These are phyloP conservation scores for Eledona agricola DNA, from an alignment of 2,888 invertebrate genomes.

Conservation along the genomic window DNA sequence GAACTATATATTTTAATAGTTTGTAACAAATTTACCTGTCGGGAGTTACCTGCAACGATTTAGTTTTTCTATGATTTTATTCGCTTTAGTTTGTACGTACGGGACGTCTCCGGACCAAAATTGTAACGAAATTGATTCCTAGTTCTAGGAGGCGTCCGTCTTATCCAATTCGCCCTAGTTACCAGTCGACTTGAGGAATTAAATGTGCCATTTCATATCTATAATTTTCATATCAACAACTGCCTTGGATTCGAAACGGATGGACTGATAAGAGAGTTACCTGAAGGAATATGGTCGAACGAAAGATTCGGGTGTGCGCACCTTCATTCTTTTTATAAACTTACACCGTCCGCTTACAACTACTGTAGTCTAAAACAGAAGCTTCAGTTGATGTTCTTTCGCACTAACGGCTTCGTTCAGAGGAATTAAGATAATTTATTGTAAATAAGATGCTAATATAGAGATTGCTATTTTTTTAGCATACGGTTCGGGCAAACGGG, in stretches of 20 bases:
- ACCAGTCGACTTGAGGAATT: constrained; percentile 32
- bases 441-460: constrained; percentile 43
- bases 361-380: constrained; percentile 21
- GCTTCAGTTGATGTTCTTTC: constrained; percentile 33
- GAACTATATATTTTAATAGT: constrained; percentile 56
- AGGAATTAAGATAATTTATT: constrained; percentile 32
- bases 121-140: constrained; percentile 22
- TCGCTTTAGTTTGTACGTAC: constrained; percentile 35
- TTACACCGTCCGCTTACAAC: constrained; percentile 39
- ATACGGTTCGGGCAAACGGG: constrained; percentile 54
- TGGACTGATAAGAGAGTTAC: constrained; percentile 46
- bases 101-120: constrained; percentile 32
- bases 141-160: constrained; percentile 14
- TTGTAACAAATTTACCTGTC: constrained; percentile 48
- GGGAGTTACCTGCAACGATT: constrained; percentile 36
- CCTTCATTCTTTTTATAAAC: constrained; percentile 33
- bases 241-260: constrained; percentile 43
- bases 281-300: constrained; percentile 39
- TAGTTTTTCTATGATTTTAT: constrained; percentile 38
- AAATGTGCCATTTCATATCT: constrained; percentile 43
- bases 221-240: constrained; percentile 45
- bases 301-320: constrained; percentile 31
- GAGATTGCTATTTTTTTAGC: constrained; percentile 46
- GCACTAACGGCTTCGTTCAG: constrained; percentile 34
- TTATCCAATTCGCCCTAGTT: constrained; percentile 30